A percentile compares a stretch with the other conserved stretches of the same genome.
Conservation (phyloP, 37 sponge, comb jelly and placozoan species). For the Amphimedon queenslandica region DNA sequence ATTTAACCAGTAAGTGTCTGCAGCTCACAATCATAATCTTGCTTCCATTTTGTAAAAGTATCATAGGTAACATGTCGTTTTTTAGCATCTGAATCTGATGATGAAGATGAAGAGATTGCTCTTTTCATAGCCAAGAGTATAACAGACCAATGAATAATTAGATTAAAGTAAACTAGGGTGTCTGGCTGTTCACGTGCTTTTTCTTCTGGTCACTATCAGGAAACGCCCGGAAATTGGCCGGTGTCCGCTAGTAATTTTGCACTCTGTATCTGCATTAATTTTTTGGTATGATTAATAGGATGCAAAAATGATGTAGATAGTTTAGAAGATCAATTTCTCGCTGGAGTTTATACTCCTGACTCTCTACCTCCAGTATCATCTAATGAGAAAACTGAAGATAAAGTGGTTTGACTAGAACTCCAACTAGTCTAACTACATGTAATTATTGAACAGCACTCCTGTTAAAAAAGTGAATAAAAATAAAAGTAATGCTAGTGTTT, state of each 20-base stretch:
- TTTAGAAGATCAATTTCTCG: too few relatives aligned
- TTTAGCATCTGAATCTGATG: background rate
- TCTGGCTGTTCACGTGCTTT: background rate
- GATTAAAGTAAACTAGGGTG: background rate
- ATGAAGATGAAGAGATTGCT: background rate
- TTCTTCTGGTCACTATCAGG: background rate
- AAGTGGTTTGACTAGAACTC: too few relatives aligned
- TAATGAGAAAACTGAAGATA: too few relatives aligned
- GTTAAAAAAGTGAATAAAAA: too few relatives aligned
- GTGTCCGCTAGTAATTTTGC: slow-evolving; percentile 9
- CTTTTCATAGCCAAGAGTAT: background rate
- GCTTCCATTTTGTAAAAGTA: slow-evolving; percentile 19
- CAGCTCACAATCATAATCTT: slow-evolving; percentile 15
- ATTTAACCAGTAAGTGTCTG: slow-evolving; percentile 26
- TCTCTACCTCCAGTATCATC: too few relatives aligned
- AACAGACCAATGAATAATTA: background rate
- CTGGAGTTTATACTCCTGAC: too few relatives aligned
- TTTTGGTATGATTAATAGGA: too few relatives aligned
- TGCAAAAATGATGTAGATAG: too few relatives aligned
- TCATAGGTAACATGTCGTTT: slow-evolving; percentile 13
- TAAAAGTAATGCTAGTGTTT: too few relatives aligned
- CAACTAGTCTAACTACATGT: too few relatives aligned
- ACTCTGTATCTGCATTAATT: too few relatives aligned
- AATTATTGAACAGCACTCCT: too few relatives aligned
- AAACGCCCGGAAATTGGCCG: slow-evolving; percentile 13